phyloP scores from a whole-genome alignment of 2,888 invertebrate genomes.

The Anoplius nigerrimus region DNA sequence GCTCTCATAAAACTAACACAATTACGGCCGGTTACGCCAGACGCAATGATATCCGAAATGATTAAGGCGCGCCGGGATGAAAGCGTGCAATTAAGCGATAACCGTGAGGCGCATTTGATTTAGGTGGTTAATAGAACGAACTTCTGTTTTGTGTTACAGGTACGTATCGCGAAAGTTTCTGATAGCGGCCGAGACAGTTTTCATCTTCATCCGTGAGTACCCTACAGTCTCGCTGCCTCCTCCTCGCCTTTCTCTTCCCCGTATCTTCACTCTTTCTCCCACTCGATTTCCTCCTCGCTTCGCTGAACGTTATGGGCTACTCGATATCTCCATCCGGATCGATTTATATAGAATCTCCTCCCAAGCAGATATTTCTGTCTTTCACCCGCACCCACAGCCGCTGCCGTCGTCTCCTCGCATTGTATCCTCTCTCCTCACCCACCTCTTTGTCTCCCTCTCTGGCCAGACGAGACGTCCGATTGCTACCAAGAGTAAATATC shows the following conservation, averaged over 20 bases:
- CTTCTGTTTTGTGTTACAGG: slow-evolving; percentile 40
- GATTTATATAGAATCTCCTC: slow-evolving; percentile 14
- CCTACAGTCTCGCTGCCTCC: slow-evolving; percentile 9
- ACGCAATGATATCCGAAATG: no score
- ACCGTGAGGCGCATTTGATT: no score
- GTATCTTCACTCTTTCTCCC: neutral
- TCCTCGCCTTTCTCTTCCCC: slow-evolving; percentile 5
- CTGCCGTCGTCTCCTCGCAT: slow-evolving; percentile 22
- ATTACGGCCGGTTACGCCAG: no score
- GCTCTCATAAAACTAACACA: no score
- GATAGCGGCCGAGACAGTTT: neutral
- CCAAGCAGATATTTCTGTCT: slow-evolving; percentile 8
- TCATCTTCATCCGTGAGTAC: slow-evolving; percentile 36
- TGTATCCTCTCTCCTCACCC: slow-evolving; percentile 26
- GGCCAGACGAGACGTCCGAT: slow-evolving; percentile 17
- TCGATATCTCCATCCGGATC: slow-evolving; percentile 1
- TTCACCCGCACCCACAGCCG: slow-evolving; percentile 2
- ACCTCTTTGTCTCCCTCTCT: slow-evolving; percentile 8
- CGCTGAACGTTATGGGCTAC: neutral
- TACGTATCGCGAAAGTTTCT: slow-evolving; percentile 32
- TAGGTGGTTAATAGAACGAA: neutral
- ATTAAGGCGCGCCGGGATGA: no score
- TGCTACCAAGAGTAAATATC: slow-evolving; percentile 31
- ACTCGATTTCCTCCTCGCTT: neutral
- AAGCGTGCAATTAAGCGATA: no score